Evolutionary conservation across 2,113 vertebrate genomes (phyloP).

Genomic region (Oreotrochilus melanogaster): DNA sequence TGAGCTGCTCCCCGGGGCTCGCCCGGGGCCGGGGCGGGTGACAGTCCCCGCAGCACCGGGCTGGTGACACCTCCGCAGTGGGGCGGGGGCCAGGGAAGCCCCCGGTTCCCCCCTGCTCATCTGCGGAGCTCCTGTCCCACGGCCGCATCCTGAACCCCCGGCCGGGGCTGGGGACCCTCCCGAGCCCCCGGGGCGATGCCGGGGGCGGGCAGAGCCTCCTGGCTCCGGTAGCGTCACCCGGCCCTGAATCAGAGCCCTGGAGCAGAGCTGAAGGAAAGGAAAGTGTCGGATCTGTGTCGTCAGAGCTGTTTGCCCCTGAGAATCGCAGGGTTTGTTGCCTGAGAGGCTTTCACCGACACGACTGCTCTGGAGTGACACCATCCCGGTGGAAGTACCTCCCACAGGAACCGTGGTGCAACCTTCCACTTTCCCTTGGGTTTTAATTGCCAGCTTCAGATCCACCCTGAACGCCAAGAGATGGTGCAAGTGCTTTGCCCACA

Average conservation of each 20-base stretch:
- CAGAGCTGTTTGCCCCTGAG: background rate
- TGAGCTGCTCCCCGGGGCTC: too few relatives aligned
- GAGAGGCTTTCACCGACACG: background rate
- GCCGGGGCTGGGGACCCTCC: too few relatives aligned
- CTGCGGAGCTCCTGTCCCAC: background rate
- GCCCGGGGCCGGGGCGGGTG: too few relatives aligned
- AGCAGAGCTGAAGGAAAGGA: background rate
- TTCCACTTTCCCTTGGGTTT: background rate
- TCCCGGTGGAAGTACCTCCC: background rate
- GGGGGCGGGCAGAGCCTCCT: rapidly evolving
- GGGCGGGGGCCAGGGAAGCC: too few relatives aligned
- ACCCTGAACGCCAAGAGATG: background rate
- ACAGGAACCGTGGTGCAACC: background rate
- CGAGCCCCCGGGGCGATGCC: background rate
- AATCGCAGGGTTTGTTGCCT: background rate
- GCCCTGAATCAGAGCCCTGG: background rate
- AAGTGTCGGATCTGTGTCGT: background rate
- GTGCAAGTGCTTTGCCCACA: background rate
- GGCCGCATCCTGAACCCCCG: background rate
- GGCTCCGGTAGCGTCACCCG: background rate
- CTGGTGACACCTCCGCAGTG: too few relatives aligned
- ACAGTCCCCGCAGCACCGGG: rapidly evolving
- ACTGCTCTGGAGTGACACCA: rapidly evolving
- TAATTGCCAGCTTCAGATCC: background rate
- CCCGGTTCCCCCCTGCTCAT: background rate